Evolutionary conservation across 1,140 invertebrate genomes (phyloP).

Genomic region (Heliconius eleuchia): DNA sequence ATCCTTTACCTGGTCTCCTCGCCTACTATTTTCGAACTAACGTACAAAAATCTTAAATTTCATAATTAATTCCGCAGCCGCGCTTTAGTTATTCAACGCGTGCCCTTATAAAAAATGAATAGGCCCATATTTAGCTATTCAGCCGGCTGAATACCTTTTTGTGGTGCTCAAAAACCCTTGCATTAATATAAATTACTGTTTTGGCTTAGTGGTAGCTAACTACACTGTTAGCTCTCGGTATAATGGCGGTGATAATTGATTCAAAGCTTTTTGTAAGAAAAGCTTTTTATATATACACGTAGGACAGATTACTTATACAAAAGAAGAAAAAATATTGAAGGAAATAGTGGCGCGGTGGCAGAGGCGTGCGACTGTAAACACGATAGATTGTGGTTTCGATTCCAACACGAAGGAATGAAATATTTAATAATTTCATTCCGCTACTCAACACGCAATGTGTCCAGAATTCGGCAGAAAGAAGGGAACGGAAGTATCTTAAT

Average conservation of each 20-base stretch:
- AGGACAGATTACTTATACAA: no score
- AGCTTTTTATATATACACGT: neutral
- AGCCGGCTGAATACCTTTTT: constrained; percentile 22
- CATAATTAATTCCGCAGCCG: constrained; percentile 23
- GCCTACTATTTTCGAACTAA: neutral
- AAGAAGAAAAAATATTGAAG: no score
- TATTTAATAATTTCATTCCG: no score
- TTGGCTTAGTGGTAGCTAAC: neutral
- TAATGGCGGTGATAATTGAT: neutral
- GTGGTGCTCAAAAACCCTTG: constrained; percentile 8
- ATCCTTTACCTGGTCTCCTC: neutral
- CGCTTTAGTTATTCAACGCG: constrained; percentile 1
- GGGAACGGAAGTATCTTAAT: no score
- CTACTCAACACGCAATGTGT: neutral
- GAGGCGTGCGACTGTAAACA: no score
- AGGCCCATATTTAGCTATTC: constrained; percentile 23
- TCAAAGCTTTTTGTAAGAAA: neutral
- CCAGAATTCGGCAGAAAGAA: neutral
- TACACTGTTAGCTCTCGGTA: neutral
- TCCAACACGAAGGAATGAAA: no score
- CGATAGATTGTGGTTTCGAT: no score
- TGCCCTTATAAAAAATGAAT: constrained; percentile 16
- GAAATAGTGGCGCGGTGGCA: no score
- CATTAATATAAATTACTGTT: constrained; percentile 15
- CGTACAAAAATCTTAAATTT: constrained; percentile 17